Evolutionary conservation across 2,113 vertebrate species (phyloP).

Genomic region (Sprattus sprattus): DNA sequence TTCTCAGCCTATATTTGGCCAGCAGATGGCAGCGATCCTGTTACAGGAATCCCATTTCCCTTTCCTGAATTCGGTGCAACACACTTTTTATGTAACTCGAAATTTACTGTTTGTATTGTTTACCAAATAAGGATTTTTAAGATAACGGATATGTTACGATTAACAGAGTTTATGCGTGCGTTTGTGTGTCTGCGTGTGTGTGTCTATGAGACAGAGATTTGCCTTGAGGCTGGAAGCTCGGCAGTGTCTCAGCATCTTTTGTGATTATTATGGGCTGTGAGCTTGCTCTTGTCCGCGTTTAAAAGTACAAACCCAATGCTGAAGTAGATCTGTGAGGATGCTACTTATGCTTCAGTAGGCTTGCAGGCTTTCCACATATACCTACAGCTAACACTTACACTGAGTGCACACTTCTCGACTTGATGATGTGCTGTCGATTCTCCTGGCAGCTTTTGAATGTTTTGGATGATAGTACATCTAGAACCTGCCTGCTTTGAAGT

Average conservation of each 20-base stretch:
- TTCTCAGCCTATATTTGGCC: background rate
- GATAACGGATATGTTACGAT: background rate
- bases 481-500: background rate
- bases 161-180: background rate
- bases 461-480: background rate
- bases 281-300: conserved; percentile 1
- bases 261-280: conserved; percentile 15
- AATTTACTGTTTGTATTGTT: background rate
- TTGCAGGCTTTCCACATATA: background rate
- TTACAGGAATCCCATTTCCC: background rate
- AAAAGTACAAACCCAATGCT: conserved; percentile 6
- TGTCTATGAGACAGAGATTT: background rate
- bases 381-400: background rate
- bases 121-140: background rate
- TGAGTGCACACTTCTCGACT: background rate
- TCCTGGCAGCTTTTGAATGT: background rate
- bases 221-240: background rate
- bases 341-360: background rate
- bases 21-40: background rate
- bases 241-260: background rate
- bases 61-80: background rate
- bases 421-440: background rate
- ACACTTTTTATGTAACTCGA: conserved; percentile 11
- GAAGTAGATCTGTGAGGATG: background rate
- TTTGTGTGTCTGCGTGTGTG: background rate